Conservation (phyloP, 2,888 invertebrate species). For the Epinotia ramella region DNA sequence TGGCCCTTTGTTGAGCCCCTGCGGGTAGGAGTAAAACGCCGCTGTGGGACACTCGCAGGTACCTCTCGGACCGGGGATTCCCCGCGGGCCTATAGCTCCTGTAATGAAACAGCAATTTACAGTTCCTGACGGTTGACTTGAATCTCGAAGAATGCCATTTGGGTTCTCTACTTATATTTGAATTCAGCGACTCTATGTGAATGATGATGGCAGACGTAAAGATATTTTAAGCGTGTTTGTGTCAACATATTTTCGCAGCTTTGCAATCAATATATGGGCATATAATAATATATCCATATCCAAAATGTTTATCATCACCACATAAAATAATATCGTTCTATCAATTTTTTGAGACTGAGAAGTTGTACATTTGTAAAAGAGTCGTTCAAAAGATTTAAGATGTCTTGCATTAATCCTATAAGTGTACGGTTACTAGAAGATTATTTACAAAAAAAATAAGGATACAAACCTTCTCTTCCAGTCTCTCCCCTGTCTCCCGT, state of each 20-base stretch:
- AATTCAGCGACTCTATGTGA: too few relatives aligned
- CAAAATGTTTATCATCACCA: background rate
- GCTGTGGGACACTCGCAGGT: constrained; percentile 82
- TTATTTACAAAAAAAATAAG: background rate
- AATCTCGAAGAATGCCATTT: background rate
- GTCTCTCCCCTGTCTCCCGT: constrained; percentile 91
- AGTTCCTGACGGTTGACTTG: background rate
- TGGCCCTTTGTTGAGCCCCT: constrained; percentile 87
- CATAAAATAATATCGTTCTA: background rate
- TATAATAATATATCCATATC: too few relatives aligned
- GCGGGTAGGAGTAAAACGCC: constrained; percentile 82
- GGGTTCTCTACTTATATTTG: background rate
- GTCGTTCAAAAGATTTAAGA: too few relatives aligned
- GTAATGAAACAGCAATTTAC: constrained; percentile 23
- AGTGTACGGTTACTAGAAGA: too few relatives aligned
- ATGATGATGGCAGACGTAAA: too few relatives aligned
- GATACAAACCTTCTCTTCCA: constrained; percentile 87
- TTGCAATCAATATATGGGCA: too few relatives aligned
- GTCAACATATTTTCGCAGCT: too few relatives aligned
- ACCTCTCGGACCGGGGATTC: constrained; percentile 88
- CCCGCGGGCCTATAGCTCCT: constrained; percentile 80
- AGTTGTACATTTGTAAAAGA: too few relatives aligned
- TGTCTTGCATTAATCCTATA: too few relatives aligned
- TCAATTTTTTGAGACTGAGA: background rate
- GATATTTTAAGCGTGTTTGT: too few relatives aligned